A percentile compares a stretch with the other conserved stretches of the same genome.
Evolutionary conservation across 2,888 invertebrate species (phyloP).

Genomic region (Adelognathus sp.): DNA sequence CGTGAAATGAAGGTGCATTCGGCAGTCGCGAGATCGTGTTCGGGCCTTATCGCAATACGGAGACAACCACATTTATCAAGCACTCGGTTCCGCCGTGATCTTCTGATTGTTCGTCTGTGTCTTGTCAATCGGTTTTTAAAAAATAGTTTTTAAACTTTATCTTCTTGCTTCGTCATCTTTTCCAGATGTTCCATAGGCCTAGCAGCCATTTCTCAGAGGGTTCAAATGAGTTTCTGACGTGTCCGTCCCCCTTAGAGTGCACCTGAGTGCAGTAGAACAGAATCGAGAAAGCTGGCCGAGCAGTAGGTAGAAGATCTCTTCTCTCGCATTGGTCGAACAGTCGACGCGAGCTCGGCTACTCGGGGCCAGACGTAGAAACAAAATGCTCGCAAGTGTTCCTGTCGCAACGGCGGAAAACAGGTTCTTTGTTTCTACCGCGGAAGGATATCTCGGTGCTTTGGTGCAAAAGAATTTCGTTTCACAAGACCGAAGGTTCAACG

Average conservation of each 20-base stretch:
- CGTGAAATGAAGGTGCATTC: too few relatives aligned
- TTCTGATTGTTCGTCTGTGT: too few relatives aligned
- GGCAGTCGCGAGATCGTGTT: too few relatives aligned
- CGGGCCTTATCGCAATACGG: too few relatives aligned
- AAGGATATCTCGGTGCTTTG: neutral
- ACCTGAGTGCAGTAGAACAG: neutral
- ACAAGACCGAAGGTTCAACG: neutral
- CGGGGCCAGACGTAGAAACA: constrained; percentile 10
- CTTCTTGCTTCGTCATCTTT: too few relatives aligned
- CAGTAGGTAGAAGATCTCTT: constrained; percentile 35
- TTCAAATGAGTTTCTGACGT: neutral
- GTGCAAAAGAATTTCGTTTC: constrained; percentile 22
- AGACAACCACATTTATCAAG: too few relatives aligned
- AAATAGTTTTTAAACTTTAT: too few relatives aligned
- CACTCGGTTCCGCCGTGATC: too few relatives aligned
- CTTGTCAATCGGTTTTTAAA: too few relatives aligned
- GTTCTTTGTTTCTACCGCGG: neutral
- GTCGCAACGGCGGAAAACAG: neutral
- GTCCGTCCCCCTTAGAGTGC: too few relatives aligned
- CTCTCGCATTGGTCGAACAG: constrained; percentile 35
- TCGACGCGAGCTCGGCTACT: constrained; percentile 39
- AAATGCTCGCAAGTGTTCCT: neutral
- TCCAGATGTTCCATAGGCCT: too few relatives aligned
- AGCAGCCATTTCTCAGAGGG: too few relatives aligned
- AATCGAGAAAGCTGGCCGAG: constrained; percentile 1